These are phyloP conservation scores for Cartodere bifasciata DNA, from an alignment of 2,888 invertebrate genomes.

Conservation along the genomic window DNA sequence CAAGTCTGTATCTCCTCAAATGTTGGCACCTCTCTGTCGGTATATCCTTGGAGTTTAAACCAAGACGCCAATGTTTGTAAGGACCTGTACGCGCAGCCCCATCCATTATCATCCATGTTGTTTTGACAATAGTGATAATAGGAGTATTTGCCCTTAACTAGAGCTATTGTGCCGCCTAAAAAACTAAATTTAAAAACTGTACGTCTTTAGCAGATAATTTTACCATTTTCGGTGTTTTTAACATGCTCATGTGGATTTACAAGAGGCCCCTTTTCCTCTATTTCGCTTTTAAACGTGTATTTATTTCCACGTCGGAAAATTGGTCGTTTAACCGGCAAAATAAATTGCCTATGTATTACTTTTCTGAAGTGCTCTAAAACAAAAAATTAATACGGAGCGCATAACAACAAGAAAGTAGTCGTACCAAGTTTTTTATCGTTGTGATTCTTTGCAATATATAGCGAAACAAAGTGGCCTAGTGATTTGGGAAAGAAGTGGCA, in stretches of 20 bases:
- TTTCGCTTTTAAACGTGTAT: too few species aligned
- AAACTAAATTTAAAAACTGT: slow-evolving; percentile 1
- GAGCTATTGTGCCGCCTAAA: slow-evolving; percentile 38
- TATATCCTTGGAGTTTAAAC: slow-evolving; percentile 79
- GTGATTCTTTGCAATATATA: slow-evolving; percentile 53
- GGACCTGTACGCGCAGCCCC: slow-evolving; percentile 99
- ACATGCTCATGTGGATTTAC: slow-evolving; percentile 62
- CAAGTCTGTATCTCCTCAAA: slow-evolving; percentile 86
- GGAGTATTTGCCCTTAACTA: slow-evolving; percentile 74
- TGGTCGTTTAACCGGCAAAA: slow-evolving; percentile 55
- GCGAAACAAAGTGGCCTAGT: slow-evolving; percentile 65
- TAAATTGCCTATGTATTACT: slow-evolving; percentile 57
- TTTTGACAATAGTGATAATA: slow-evolving; percentile 98
- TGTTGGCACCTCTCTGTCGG: slow-evolving; percentile 60
- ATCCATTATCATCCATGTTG: slow-evolving; percentile 87
- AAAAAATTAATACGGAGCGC: slow-evolving; percentile 6
- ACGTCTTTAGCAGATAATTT: too few species aligned
- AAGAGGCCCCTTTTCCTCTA: too few species aligned
- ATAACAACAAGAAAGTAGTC: slow-evolving; percentile 16
- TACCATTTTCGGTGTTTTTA: slow-evolving; percentile 28
- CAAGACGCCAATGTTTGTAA: slow-evolving; percentile 94
- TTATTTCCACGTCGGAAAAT: neutral
- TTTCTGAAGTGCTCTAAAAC: slow-evolving; percentile 50
- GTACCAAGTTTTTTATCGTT: slow-evolving; percentile 58
- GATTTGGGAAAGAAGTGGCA: slow-evolving; percentile 62